Percentiles rank a stretch among this genome's conserved stretches.
phyloP scores from a whole-genome alignment of 2,113 vertebrate genomes.

The Jaculus jaculus region DNA sequence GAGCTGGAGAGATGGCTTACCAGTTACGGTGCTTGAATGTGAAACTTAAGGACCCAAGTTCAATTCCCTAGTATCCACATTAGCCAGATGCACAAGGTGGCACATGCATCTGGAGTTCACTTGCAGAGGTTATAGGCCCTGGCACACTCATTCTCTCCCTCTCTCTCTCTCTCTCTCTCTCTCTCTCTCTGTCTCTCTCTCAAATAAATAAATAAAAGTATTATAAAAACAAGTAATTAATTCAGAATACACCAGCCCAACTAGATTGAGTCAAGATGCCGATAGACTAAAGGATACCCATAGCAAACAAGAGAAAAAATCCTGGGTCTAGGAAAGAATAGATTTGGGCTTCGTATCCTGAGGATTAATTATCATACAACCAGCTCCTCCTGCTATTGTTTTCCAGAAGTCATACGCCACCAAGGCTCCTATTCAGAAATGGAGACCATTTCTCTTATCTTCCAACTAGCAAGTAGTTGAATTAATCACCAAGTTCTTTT shows the following conservation, averaged over 20 bases:
- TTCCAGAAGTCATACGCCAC: not conserved
- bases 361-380: constrained; percentile 1
- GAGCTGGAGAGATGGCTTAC: too few relatives aligned
- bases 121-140: too few relatives aligned
- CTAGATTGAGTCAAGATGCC: not conserved
- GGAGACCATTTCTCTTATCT: not conserved
- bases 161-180: too few relatives aligned
- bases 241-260: not conserved
- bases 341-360: not conserved
- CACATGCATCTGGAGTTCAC: too few relatives aligned
- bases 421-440: constrained; percentile 22
- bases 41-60: too few relatives aligned
- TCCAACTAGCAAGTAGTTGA: constrained; percentile 25
- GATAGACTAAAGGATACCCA: not conserved
- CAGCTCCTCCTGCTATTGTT: not conserved
- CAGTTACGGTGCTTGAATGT: too few relatives aligned
- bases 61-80: too few relatives aligned
- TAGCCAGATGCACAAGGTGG: too few relatives aligned
- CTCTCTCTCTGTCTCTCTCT: too few relatives aligned
- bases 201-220: too few relatives aligned
- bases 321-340: not conserved
- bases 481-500: constrained; percentile 27
- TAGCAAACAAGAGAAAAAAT: not conserved
- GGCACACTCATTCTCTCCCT: too few relatives aligned
- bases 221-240: not conserved